These are phyloP conservation scores for Eutrigla gurnardus DNA, from an alignment of 2,797 vertebrate genomes.

Conservation along the genomic window DNA sequence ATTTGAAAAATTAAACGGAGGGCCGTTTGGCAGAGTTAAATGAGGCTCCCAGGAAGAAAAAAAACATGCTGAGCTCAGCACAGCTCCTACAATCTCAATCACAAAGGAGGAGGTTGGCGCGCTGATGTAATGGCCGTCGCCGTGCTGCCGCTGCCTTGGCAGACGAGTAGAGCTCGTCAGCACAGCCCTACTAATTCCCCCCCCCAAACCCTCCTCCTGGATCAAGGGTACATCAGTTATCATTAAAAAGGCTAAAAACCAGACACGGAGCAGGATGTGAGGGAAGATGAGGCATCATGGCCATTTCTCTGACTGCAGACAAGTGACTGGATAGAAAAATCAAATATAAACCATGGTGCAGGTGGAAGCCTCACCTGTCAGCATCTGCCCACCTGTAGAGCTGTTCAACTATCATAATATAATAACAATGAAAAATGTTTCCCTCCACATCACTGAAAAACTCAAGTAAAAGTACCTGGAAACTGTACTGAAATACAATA, in stretches of 20 bases:
- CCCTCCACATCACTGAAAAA: background rate
- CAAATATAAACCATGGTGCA: background rate
- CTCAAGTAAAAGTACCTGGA: background rate
- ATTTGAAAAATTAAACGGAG: constrained; percentile 84
- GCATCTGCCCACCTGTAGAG: constrained; percentile 26
- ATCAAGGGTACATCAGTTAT: constrained; percentile 79
- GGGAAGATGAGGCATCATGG: constrained; percentile 11
- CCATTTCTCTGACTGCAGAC: constrained; percentile 21
- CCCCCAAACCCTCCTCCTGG: constrained; percentile 26
- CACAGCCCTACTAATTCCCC: constrained; percentile 77
- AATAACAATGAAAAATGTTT: background rate
- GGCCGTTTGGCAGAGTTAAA: constrained; percentile 79
- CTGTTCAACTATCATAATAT: background rate
- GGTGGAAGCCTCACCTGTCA: constrained; percentile 21
- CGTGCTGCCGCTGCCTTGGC: constrained; percentile 79
- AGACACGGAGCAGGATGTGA: constrained; percentile 23
- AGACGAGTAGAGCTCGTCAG: constrained; percentile 80
- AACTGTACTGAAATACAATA: background rate
- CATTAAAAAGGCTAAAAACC: constrained; percentile 65
- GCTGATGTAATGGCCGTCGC: constrained; percentile 81
- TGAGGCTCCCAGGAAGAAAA: constrained; percentile 69
- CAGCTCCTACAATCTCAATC: constrained; percentile 80
- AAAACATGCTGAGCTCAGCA: constrained; percentile 84
- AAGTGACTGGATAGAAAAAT: too few relatives aligned
- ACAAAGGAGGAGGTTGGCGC: constrained; percentile 75